Base-by-base conservation (phyloP, 2,797 vertebrate species). In the Eupleurogrammus muticus region DNA sequence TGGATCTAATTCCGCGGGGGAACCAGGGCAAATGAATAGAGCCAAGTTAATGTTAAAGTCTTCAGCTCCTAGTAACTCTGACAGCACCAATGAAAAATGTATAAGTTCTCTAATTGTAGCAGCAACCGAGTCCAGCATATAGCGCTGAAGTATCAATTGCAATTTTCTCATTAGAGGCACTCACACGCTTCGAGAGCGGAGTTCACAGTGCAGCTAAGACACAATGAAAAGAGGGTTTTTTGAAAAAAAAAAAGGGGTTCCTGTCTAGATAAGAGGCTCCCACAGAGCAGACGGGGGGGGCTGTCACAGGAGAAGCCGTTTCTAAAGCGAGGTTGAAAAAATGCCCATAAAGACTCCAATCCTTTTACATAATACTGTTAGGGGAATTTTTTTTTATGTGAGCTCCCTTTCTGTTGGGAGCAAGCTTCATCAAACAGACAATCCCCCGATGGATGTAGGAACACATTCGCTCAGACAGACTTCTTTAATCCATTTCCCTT, bases 351-450 rank as follows among this genome's bases (percentile, higher is more conserved):
- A 75, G 52, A 34, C 62, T 4, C 20, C 60, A 70, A 77, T 71
- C 65, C 56, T 81, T 86, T 89, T 75, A 77, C 59, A 73, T 87
- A 77, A 84, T 23, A 63, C 73, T 13, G 36, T 73, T 80, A 66
- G 67, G 81, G 74, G 80, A 82, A 62, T 78, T 73, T 19, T 12
- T 24, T 58, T 28, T 49, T 52, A 76, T 63, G 47, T 70, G 60
- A 53, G 63, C 44, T 72, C 81, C 54, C 63, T 75, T 82, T 70
- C 75, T 79, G 21, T 63, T 70, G 68, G 70, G 67, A 80, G 50
- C 77, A 83, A 67, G 81, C 74, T 81, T 86, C 68, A 78, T 83
- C 80, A 87, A 88, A 86, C 79, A 84, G 68, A 83, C 76, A 66
- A 75, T 67, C 74, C 87, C 74, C 66, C 66, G 47, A 72, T 53